A percentile compares a stretch with the other conserved stretches of the same genome.
These are phyloP conservation scores for Steinernema khuongi DNA, from an alignment of 1,140 invertebrate species.

Conservation along the genomic window DNA sequence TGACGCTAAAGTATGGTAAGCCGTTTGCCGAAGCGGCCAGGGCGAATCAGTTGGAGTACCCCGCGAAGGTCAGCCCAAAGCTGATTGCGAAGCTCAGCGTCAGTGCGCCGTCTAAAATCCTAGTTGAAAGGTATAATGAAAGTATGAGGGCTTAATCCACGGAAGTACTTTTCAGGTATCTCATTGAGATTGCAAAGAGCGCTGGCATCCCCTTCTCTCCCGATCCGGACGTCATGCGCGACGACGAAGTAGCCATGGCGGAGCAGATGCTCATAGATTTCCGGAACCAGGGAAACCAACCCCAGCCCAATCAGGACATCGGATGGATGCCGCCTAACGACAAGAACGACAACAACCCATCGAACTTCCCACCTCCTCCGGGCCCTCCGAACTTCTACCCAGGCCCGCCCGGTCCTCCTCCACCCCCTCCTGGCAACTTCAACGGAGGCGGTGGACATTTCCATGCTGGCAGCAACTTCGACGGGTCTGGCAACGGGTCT, in stretches of 20 bases:
- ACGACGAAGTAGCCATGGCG: slow-evolving; percentile 65
- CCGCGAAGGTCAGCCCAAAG: slow-evolving; percentile 81
- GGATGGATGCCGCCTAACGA: slow-evolving; percentile 8
- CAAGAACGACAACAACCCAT: slow-evolving; percentile 15
- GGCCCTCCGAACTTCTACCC: slow-evolving; percentile 13
- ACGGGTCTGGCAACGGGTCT: background rate
- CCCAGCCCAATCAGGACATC: background rate
- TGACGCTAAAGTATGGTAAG: slow-evolving; percentile 87
- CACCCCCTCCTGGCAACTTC: background rate
- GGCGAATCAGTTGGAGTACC: slow-evolving; percentile 67
- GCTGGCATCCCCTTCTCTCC: slow-evolving; percentile 85
- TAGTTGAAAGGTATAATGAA: slow-evolving; percentile 83
- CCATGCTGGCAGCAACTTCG: background rate
- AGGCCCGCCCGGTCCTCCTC: slow-evolving; percentile 11
- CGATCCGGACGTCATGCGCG: slow-evolving; percentile 76
- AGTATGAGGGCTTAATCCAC: slow-evolving; percentile 7
- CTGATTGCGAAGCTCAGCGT: slow-evolving; percentile 90
- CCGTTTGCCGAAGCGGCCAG: slow-evolving; percentile 79
- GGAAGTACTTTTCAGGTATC: slow-evolving; percentile 55
- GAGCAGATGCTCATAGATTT: slow-evolving; percentile 76
- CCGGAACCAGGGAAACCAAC: slow-evolving; percentile 46
- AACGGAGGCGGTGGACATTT: slow-evolving; percentile 22
- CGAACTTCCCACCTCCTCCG: background rate
- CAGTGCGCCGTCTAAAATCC: slow-evolving; percentile 86
- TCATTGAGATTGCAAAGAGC: slow-evolving; percentile 84